These are phyloP conservation scores for Allolobophora icterica DNA, from an alignment of 2,888 invertebrate species.

Conservation along the genomic window DNA sequence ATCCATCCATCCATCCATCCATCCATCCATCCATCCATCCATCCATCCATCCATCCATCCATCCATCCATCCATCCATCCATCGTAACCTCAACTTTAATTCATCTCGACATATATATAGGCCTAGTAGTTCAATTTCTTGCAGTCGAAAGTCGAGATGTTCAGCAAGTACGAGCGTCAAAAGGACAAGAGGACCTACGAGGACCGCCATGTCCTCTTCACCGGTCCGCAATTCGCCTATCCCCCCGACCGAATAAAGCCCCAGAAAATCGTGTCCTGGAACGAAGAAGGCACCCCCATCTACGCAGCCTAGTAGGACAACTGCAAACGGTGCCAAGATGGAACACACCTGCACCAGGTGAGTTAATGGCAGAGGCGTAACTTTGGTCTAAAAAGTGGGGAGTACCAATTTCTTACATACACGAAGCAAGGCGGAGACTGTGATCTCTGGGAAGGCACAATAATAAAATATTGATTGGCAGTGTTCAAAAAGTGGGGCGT, in stretches of 20 bases:
- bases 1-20: neutral
- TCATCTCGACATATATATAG: neutral
- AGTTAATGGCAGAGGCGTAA: too few relatives aligned
- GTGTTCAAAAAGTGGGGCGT: too few relatives aligned
- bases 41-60: too few relatives aligned
- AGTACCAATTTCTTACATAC: too few relatives aligned
- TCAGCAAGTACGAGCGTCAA: slow-evolving; percentile 64
- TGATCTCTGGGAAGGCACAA: too few relatives aligned
- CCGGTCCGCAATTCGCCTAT: slow-evolving; percentile 43
- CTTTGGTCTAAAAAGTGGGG: too few relatives aligned
- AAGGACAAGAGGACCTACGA: slow-evolving; percentile 62
- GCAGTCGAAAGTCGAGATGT: slow-evolving; percentile 60
- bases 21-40: too few relatives aligned
- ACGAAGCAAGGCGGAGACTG: too few relatives aligned
- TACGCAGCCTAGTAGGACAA: slow-evolving; percentile 33
- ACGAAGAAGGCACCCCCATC: slow-evolving; percentile 45
- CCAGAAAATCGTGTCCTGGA: slow-evolving; percentile 41
- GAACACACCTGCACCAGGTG: neutral
- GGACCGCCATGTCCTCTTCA: slow-evolving; percentile 57
- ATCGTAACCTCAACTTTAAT: neutral
- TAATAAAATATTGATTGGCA: too few relatives aligned
- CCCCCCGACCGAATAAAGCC: slow-evolving; percentile 44
- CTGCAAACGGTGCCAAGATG: neutral
- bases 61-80: neutral
- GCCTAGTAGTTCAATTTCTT: neutral